phyloP scores from a whole-genome alignment of 2,797 vertebrate genomes.

The Furcifer pardalis region DNA sequence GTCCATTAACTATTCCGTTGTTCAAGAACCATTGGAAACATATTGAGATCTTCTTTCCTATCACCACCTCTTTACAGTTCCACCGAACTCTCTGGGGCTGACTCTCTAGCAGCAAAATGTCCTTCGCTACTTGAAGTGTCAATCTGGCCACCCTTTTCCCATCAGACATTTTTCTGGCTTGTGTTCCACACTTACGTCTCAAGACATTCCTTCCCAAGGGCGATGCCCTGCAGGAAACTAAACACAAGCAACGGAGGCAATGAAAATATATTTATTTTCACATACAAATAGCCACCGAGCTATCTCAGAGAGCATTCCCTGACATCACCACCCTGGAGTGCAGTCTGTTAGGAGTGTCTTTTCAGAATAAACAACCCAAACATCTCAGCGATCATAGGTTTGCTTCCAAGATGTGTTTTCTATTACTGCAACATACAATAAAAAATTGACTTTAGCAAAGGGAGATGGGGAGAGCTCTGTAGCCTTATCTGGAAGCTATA shows the following conservation, averaged over 20 bases:
- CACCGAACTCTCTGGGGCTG: background rate
- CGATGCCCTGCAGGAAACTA: background rate
- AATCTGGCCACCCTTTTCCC: background rate
- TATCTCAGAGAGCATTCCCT: background rate
- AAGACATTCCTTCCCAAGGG: background rate
- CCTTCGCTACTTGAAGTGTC: no score
- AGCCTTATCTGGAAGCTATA: background rate
- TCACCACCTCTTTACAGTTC: background rate
- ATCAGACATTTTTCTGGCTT: background rate
- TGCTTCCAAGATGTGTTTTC: background rate
- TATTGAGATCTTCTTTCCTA: no score
- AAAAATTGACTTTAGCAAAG: background rate
- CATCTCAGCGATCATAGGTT: background rate
- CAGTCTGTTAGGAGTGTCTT: rapidly evolving
- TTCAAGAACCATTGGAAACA: background rate
- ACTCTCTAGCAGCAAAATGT: background rate
- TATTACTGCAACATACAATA: background rate
- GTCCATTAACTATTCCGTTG: background rate
- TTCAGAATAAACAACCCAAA: rapidly evolving
- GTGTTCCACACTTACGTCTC: background rate
- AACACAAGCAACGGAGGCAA: background rate
- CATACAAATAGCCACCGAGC: background rate
- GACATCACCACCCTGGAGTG: background rate
- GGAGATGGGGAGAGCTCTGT: background rate
- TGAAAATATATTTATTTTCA: background rate